Base-by-base conservation (phyloP, 1,140 invertebrate genomes). In the Tetragnatha versicolor region DNA sequence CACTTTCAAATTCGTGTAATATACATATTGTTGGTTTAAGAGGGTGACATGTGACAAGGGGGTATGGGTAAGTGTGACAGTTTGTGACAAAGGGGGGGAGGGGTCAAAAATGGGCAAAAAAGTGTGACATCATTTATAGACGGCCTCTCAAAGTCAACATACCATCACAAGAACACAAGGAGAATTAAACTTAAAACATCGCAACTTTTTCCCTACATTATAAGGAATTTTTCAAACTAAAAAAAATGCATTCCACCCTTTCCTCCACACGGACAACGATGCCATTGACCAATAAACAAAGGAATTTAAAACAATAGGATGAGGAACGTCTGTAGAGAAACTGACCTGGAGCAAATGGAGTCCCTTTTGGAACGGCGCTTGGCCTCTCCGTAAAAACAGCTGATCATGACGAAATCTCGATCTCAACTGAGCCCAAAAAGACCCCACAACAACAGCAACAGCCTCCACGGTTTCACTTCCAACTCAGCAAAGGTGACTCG, bases 271-370 rank as follows among this genome's bases (percentile, higher is more conserved):
- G 3, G n/a, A 45, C 12, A 45, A 45, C 12, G 3, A n/a, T 45
- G 12, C 42, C 2, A 45, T 45, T 10, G n/a, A n/a, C n/a, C n/a
- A n/a, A n/a, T n/a, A n/a, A n/a, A n/a, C n/a, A n/a, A n/a, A n/a
- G n/a, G n/a, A n/a, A n/a, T n/a, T n/a, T n/a, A n/a, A n/a, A n/a
- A n/a, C n/a, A n/a, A n/a, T n/a, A n/a, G n/a, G n/a, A n/a, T n/a
- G n/a, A n/a, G n/a, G n/a, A n/a, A n/a, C n/a, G n/a, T n/a, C n/a
- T n/a, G n/a, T n/a, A n/a, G 1, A 68, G 6, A 7, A 27, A 75
- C 73, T 65, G 6, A 77, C 73, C 73, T 77, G 17, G 73, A 77
- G 25, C 47, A 53, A 12, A 65, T 29, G 1, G 73, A 77, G 20
- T 25, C 17, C 17, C 61, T 73, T 29, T 37, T 75, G 10, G 60